Evolutionary conservation across 2,888 invertebrate species (phyloP).

Genomic region (Cataglyphis albicans): DNA sequence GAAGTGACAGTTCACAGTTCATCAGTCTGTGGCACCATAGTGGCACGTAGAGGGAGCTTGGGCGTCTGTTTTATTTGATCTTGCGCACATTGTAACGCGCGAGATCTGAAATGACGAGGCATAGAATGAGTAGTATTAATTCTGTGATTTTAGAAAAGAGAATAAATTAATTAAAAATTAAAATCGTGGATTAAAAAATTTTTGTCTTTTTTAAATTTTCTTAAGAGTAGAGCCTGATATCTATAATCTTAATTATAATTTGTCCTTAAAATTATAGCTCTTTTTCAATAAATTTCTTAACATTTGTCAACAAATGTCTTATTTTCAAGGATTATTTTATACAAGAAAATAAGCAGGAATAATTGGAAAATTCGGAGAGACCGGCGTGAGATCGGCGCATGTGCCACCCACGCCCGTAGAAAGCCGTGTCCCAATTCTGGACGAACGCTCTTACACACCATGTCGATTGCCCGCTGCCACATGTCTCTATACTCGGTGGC

Average conservation of each 20-base stretch:
- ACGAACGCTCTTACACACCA: conserved; percentile 10
- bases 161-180: background rate
- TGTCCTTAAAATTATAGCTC: background rate
- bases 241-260: background rate
- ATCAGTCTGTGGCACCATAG: background rate
- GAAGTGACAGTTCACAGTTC: conserved; percentile 60
- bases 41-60: background rate
- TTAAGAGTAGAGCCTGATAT: background rate
- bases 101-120: conserved; percentile 23
- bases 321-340: background rate
- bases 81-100: conserved; percentile 52
- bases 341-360: background rate
- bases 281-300: background rate
- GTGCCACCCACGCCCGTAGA: conserved; percentile 9
- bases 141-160: background rate
- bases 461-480: conserved; percentile 41
- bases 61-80: background rate
- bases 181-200: background rate
- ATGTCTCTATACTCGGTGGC: conserved; percentile 51
- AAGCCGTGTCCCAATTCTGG: conserved; percentile 37
- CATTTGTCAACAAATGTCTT: background rate
- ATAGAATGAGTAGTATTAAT: background rate
- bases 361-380: background rate
- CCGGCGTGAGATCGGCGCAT: conserved; percentile 22
- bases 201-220: background rate